Evolutionary conservation across 1,140 invertebrate species (phyloP), one percentile per base, ranked within the genome.

Genomic region (Drosophila sturtevanti): DNA sequence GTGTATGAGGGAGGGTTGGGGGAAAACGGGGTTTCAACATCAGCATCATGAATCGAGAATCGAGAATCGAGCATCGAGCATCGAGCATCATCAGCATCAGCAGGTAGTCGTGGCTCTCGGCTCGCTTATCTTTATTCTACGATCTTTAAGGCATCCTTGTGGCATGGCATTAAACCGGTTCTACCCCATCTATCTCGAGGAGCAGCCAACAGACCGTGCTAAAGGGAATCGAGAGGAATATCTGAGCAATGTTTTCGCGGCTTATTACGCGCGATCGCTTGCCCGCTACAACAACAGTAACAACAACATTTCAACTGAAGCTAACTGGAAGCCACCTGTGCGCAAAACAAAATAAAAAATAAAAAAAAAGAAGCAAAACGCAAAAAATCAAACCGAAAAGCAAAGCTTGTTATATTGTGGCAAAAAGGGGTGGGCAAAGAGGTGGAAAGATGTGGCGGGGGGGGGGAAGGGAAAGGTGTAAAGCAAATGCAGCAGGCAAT

Each of bases 221-320:
- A 18, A 63, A 52, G 51, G 48, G 10, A 61, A 59, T 48, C 59
- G 44, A 44, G 55, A 44, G 38, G 54, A 78, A 78, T 84, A 71
- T 54, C 79, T 89, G 76, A 87, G 75, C 82, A 89, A 84, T 87
- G 82, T 87, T 87, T 87, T 87, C 82, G 80, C 82, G 84, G 82
- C 82, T 87, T 87, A 87, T 87, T 87, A 87, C 81, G 81, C 81
- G 81, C 81, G 76, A 84, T 84, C 81, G 81, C 73, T 82, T 48
- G 41, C 41, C 41, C 73, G 65, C 69, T 67, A 65, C 63, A 76
- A 55, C 72, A 72, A 37, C 58, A 51, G 18, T 22, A 66, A 34
- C 16, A 48, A 21, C 14, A 48, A 48, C 16, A 21, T 21, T 16
- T 21, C n/a, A 48, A 48, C 14, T 16, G 9, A 14, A 14, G 6